Base-by-base conservation (phyloP, 2,113 vertebrate species). In the Illadopsis cleaveri region DNA sequence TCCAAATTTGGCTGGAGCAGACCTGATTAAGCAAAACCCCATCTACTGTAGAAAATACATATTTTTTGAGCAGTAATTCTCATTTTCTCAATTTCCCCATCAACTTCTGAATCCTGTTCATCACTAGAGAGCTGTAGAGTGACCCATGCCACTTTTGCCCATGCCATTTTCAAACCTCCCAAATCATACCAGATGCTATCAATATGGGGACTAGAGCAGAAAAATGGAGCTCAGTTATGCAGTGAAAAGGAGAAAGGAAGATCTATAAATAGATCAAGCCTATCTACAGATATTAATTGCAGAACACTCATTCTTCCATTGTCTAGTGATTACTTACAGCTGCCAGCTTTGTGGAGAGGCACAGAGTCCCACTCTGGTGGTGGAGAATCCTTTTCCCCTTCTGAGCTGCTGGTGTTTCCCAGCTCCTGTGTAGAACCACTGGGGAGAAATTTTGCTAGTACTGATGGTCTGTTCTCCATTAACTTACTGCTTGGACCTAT, bases 331-430 rank as follows among this genome's bases (percentile, higher is more conserved):
- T 97, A 98, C 99, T 99, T 97, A 99, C 99, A 98, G 97, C 98
- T 98, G 96, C 98, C 97, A 71, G 98, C 96, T 97, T 98, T 98
- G 95, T 98, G 97, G 75, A 99, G 92, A 25, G 99, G 99, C 62
- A 99, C 97, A 0, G 98, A 98, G 35, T 99, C 99, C 99, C 99
- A 99, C 96, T 99, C 99, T 2, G 99, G 99, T 9, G 99, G 97
- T 7, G 99, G 98, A 50, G 98, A 99, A 71, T 99, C 99, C 94
- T 99, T 99, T 96, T 99, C 99, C 28, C 99, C 99, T 93, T 99
- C 99, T 38, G 99, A 99, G 96, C 99, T 99, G 97, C 99, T 99
- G 97, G 99, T 99, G 95, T 98, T 99, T 80, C 99, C 98, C 30
- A 98, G 97, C 93, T 99, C 99, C 40, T 98, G 98, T 47, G 97